Evolutionary conservation across 2,797 vertebrate genomes (phyloP), one percentile per base, ranked within the genome.

Genomic region (Rhyacichthys aspro): DNA sequence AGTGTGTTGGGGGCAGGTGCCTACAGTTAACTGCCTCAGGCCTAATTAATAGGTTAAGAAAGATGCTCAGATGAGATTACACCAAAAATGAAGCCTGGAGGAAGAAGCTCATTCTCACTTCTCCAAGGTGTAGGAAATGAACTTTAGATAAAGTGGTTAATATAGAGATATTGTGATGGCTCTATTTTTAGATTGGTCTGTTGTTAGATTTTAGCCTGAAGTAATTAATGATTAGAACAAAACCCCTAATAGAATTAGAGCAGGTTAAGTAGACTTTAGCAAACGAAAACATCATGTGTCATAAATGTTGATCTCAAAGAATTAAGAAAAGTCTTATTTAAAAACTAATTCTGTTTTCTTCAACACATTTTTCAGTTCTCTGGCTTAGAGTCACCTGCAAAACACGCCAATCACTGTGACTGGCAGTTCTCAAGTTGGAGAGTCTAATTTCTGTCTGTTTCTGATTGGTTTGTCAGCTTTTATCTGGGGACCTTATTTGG

Each of bases 1-100:
- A 60, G 9, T 45, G 82, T 85, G 80, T 73, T 56, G 74, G 66
- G 77, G 68, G 66, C 73, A 43, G 54, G 43, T 63, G 77, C 81
- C 74, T 79, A 62, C 76, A 18, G 68, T 66, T 59, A 76, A 72
- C 66, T 93, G 80, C 82, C 70, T 0, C 0, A 82, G 78, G 80
- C 81, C 85, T 91, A 90, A 91, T 91, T 92, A 93, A 89, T 72
- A 43, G 11, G 32, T 78, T 64, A 69, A 63, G 65, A 83, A 88
- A 91, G 65, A 56, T 59, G 64, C 60, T 67, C 68, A 71, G 82
- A 81, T 66, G 56, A 88, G 77, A 85, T 70, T 71, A 76, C 55
- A 63, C 55, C 78, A 72, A 83, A 28, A 73, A 86, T 81, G 82
- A 79, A 68, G 69, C 71, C 83, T 71, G 71, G 76, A 82, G 79